Base-by-base conservation (phyloP, 2,888 invertebrate species). In the Phengaris alcon region DNA sequence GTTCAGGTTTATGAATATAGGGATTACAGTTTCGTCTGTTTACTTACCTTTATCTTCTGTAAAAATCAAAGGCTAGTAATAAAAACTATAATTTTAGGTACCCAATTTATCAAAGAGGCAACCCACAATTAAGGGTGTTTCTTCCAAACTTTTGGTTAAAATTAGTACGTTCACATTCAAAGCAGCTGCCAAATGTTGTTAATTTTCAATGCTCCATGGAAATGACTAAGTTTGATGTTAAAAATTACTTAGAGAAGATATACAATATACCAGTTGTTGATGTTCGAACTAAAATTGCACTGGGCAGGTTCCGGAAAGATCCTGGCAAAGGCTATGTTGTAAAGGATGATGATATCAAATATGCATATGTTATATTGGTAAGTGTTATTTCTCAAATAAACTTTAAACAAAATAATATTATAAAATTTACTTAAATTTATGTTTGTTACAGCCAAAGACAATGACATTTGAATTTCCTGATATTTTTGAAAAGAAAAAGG, bases 81-180 rank as follows among this genome's bases (percentile, higher is more conserved):
- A 64, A 64, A 12, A 35, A 13, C 35, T 74, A 57, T 76, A 9
- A 75, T 87, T 92, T 72, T 82, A 97, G 97, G 95, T 99, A 99
- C 92, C 99, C 98, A 2, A 84, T 98, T 55, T 99, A 97, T 89
- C 97, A 97, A 88, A 95, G 95, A 86, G 99, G 99, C 13, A 97
- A 97, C 87, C 99, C 99, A n/a, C 99, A 99, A 85, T 90, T 98
- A 54, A 94, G 99, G 77, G 95, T 99, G 10, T 98, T 98, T 88
- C 91, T 99, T 54, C 99, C 99, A 0, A 98, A 99, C 87, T 99
- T 99, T 90, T 99, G 98, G 98, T 96, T 99, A 96, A 99, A 99
- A 91, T 84, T 99, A 22, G 95, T 99, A 0, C 94, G 95, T 75
- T 96, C 97, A 1, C 80, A 88, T 22, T 89, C 93, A 35, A 94